Evolutionary conservation across 2,113 vertebrate genomes (phyloP), one percentile per base, ranked within the genome.

Genomic region (Ctenomys sociabilis): DNA sequence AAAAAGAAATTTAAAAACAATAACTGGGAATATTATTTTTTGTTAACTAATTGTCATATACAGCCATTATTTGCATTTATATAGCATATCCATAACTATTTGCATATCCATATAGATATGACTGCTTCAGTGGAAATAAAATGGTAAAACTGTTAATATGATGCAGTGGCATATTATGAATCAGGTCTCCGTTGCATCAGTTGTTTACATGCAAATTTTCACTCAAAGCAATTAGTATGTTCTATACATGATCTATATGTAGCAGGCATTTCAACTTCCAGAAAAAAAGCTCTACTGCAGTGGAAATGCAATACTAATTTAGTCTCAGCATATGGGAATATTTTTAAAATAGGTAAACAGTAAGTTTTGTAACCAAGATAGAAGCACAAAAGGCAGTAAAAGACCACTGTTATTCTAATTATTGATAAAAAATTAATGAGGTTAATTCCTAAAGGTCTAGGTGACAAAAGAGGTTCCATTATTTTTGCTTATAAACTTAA

Each of bases 241-340:
- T 94, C 77, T 95, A 88, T 95, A 83, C n/a, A 92, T 96, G 96
- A 95, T 95, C 30, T 96, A 96, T 95, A 85, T 85, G 78, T 78
- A 92, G 72, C 97, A 96, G 85, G 94, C 95, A 91, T 94, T 96
- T 93, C 93, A 91, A 43, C 14, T 52, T 93, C 83, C 80, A 89
- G 93, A 95, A 95, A 92, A 59, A 54, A 95, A 90, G 54, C 22
- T 75, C 22, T n/a, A 91, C 26, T 96, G 77, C 94, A 54, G 90
- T 91, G 64, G 68, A 93, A 97, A 92, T 97, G 93, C 93, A 77
- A 77, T 95, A 97, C 86, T 95, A 95, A 91, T 97, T 97, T 91
- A 91, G 93, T 66, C 84, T 97, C 78, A 89, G 40, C n/a, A 94
- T 86, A 9, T 68, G 35, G 12, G 13, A 88, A 52, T 32, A 21